Evolutionary conservation across 92 coral and sea anemone genomes (phyloP), one percentile per base, ranked within the genome.

Genomic region (Blastomussa wellsi): DNA sequence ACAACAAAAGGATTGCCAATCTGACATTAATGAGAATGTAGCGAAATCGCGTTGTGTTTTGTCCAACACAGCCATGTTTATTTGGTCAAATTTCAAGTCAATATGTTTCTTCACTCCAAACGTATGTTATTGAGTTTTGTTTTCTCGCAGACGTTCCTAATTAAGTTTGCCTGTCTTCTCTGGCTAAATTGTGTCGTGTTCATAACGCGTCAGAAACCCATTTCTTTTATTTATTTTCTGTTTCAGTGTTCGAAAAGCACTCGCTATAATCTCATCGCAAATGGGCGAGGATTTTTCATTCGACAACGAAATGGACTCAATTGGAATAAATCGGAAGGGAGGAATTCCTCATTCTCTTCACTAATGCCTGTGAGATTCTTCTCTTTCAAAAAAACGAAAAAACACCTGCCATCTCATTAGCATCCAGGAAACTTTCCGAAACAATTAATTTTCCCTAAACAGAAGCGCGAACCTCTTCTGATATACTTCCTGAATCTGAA

Each of bases 401-500:
- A 39, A 79, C 93, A 90, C 93, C 93, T 90, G 93, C 88, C 69
- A 13, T 28, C 84, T 90, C 86, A 90, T 81, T 88, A 71, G 78
- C 82, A 78, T 74, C 47, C 78, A 78, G 86, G 84, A 88, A 82
- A 57, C 89, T 81, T 87, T 82, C 67, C 71, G 78, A 76, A 82
- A 62, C 89, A 90, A 82, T 75, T 83, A 86, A 67, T 79, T 79
- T 89, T 67, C 82, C 73, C 82, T 68, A 38, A 70, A 81, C 79
- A 64, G 82, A 82, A 32, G 86, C 77, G 72, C 82, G 79, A 82
- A 78, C 81, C 55, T 41, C 69, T 71, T 42, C 71, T 44, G 55
- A 53, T 72, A 78, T 84, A 90, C 93, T 87, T 90, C 93, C 93
- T 90, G 88, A 88, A 89, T 82, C 75, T 79, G 78, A 82, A 86